Conservation (phyloP, 2,888 invertebrate species). For the Tetropium fuscum region DNA sequence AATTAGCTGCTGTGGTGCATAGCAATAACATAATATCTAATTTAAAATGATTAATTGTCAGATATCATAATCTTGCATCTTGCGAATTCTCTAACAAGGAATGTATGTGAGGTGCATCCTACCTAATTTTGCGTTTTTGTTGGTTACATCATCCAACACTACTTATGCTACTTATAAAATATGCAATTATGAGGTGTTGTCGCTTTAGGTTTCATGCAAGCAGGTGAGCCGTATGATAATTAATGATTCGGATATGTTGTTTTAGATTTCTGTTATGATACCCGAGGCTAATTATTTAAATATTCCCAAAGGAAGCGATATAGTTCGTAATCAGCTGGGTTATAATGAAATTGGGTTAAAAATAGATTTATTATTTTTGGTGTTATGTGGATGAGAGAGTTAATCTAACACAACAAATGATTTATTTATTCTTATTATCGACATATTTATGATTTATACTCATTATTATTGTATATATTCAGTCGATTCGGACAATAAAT, state of each 20-base stretch:
- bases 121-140: constrained; percentile 22
- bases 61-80: constrained; percentile 41
- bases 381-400: too few species aligned
- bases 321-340: constrained; percentile 4
- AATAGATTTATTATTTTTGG: constrained; percentile 31
- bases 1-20: constrained; percentile 58
- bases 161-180: constrained; percentile 38
- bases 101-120: constrained; percentile 19
- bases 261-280: constrained; percentile 50
- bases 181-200: constrained; percentile 42
- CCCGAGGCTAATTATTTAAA: constrained; percentile 48
- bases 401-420: too few species aligned
- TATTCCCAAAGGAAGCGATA: constrained; percentile 42
- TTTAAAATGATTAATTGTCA: constrained; percentile 59
- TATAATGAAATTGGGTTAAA: constrained; percentile 17
- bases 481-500: too few species aligned
- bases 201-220: constrained; percentile 41
- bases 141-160: constrained; percentile 31
- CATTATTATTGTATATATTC: too few species aligned
- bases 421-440: too few species aligned
- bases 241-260: constrained; percentile 47
- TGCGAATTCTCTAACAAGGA: constrained; percentile 20
- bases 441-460: too few species aligned
- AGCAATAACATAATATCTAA: constrained; percentile 58
- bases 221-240: constrained; percentile 46